Evolutionary conservation across 2,888 invertebrate genomes (phyloP).

Genomic region (Aethes cnicana): DNA sequence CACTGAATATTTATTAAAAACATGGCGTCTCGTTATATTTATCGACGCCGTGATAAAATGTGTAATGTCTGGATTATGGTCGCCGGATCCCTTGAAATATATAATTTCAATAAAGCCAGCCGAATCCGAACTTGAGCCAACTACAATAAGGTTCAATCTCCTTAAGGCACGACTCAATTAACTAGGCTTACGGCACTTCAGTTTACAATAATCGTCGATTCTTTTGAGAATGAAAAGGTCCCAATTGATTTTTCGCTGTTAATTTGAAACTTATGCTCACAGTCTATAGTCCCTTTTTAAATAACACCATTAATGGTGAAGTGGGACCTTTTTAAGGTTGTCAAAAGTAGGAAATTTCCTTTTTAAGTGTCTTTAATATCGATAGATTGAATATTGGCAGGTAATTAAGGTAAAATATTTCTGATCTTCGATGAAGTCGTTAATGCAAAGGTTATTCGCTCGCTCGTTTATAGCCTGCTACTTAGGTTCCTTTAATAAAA

Average conservation of each 20-base stretch:
- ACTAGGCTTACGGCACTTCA: neutral
- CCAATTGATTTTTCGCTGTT: too few relatives aligned
- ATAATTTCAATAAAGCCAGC: conserved; percentile 23
- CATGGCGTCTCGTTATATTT: conserved; percentile 15
- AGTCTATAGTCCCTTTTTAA: too few relatives aligned
- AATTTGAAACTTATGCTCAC: too few relatives aligned
- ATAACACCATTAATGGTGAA: too few relatives aligned
- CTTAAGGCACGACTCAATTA: neutral
- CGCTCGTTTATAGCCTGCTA: too few relatives aligned
- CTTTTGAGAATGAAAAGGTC: too few relatives aligned
- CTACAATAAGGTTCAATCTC: neutral
- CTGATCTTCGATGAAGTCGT: too few relatives aligned
- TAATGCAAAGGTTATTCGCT: too few relatives aligned
- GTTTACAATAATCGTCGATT: neutral
- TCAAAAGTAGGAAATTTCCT: conserved; percentile 8
- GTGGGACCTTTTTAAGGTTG: too few relatives aligned
- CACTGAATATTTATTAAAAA: conserved; percentile 26
- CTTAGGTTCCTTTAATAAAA: too few relatives aligned
- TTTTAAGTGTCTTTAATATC: neutral
- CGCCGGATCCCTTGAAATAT: conserved; percentile 33
- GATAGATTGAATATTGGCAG: neutral
- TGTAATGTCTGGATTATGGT: conserved; percentile 37
- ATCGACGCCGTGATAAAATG: conserved; percentile 42
- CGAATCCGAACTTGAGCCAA: neutral
- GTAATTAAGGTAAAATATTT: neutral